Evolutionary conservation across 2,888 invertebrate genomes (phyloP).

Genomic region (Camponotus fellah): DNA sequence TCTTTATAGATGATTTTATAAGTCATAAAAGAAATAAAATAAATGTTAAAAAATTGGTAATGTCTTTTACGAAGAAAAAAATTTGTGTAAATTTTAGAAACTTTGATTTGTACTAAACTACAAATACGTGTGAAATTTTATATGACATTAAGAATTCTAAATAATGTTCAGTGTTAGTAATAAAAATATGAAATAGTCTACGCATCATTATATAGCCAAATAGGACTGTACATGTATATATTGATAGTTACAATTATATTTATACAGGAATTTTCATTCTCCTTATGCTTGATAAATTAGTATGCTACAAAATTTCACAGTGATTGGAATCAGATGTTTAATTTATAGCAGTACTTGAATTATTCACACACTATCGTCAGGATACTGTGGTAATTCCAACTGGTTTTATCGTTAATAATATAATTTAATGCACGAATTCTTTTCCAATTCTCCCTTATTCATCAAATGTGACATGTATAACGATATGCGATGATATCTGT

Average conservation of each 20-base stretch:
- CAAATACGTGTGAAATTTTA: background rate
- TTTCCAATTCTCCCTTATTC: background rate
- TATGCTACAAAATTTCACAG: background rate
- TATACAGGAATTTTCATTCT: conserved; percentile 29
- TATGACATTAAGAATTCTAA: background rate
- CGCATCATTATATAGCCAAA: conserved; percentile 36
- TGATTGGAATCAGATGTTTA: conserved; percentile 64
- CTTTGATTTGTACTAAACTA: background rate
- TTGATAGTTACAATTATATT: conserved; percentile 18
- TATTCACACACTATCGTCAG: conserved; percentile 31
- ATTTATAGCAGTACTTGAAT: conserved; percentile 72
- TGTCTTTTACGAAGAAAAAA: no score
- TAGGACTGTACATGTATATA: background rate
- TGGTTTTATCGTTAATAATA: conserved; percentile 31
- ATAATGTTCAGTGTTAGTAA: background rate
- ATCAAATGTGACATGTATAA: conserved; percentile 3
- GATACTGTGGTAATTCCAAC: background rate
- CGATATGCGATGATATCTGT: background rate
- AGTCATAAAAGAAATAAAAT: background rate
- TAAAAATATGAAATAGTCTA: background rate
- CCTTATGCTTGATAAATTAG: conserved; percentile 5
- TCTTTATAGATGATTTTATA: background rate
- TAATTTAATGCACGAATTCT: conserved; percentile 34
- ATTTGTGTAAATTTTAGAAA: background rate
- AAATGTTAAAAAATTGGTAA: background rate